These are phyloP conservation scores for Lipotes vexillifer DNA, from an alignment of 2,113 vertebrate genomes.

Conservation along the genomic window DNA sequence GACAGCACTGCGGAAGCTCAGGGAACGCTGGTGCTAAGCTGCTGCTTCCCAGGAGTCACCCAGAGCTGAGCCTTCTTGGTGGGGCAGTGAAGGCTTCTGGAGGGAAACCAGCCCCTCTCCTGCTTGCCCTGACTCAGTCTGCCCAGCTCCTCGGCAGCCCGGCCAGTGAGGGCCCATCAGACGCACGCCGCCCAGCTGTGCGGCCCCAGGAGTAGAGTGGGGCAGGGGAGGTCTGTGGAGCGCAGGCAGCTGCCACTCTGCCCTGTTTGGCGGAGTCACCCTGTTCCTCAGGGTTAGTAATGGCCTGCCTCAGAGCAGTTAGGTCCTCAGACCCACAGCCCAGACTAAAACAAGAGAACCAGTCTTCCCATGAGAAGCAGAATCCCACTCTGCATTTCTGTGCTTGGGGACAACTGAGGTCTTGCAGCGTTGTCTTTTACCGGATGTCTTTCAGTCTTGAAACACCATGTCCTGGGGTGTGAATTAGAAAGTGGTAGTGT, in stretches of 20 bases:
- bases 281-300: background rate
- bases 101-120: background rate
- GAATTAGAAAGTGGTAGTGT: background rate
- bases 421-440: background rate
- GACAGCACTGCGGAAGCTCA: background rate
- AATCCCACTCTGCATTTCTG: background rate
- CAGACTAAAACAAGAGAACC: background rate
- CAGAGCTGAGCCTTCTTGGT: background rate
- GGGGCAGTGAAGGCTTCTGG: background rate
- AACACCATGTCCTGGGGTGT: background rate
- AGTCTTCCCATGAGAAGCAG: background rate
- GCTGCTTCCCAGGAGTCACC: background rate
- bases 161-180: rapidly evolving
- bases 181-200: rapidly evolving
- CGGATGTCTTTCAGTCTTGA: background rate
- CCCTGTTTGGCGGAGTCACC: rapidly evolving
- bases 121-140: background rate
- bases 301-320: background rate
- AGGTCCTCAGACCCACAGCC: background rate
- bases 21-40: background rate
- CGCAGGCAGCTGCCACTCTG: background rate
- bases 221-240: background rate
- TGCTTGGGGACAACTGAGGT: background rate
- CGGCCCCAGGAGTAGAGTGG: background rate
- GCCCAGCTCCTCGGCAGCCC: background rate